Percentiles rank a stretch among this genome's conserved stretches.
Conservation (phyloP, 2,113 vertebrate genomes). For the Grammomys dolichurus region DNA sequence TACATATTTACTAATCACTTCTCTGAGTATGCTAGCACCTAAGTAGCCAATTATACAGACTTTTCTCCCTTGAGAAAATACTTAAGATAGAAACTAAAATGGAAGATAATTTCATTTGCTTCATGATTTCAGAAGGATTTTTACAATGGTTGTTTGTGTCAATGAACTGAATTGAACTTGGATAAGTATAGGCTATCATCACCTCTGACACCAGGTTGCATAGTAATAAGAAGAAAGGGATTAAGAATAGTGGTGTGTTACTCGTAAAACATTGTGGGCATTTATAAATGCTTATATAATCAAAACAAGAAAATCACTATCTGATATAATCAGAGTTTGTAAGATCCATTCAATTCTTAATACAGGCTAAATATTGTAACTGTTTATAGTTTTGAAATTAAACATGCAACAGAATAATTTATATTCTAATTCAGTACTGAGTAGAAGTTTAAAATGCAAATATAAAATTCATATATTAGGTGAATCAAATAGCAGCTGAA, state of each 20-base stretch:
- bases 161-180: not conserved
- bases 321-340: not conserved
- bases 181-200: not conserved
- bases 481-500: not conserved
- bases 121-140: not conserved
- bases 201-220: not conserved
- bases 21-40: not conserved
- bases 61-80: not conserved
- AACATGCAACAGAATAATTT: not conserved
- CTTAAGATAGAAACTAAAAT: not conserved
- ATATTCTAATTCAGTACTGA: slow-evolving; percentile 7
- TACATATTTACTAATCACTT: slow-evolving; percentile 8
- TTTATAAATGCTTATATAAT: not conserved
- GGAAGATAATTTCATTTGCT: not conserved
- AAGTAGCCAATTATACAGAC: not conserved
- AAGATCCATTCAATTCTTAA: not conserved
- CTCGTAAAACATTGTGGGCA: not conserved
- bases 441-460: not conserved
- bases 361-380: not conserved
- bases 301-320: slow-evolving; percentile 10
- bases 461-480: not conserved
- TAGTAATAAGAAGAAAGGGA: not conserved
- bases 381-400: not conserved
- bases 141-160: not conserved
- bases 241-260: not conserved